Percentiles rank a stretch among this genome's conserved stretches.
phyloP scores from a whole-genome alignment of 2,113 vertebrate genomes.

The Xenopus laevis region DNA sequence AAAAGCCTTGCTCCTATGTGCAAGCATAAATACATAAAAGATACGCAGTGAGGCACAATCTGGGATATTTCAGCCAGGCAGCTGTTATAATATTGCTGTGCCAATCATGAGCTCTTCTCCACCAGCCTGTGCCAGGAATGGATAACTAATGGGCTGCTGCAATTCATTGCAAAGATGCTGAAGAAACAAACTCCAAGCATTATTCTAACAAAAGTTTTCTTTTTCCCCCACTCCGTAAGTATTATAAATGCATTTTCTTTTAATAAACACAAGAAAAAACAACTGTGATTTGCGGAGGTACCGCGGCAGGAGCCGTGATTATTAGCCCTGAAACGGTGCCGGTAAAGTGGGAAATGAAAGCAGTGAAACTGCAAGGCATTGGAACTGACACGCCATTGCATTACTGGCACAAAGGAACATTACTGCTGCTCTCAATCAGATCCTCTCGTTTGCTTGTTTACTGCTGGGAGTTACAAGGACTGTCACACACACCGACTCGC shows the following conservation, averaged over 20 bases:
- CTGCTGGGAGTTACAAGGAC: slow-evolving; percentile 8
- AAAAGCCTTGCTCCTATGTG: too few species aligned
- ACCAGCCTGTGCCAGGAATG: slow-evolving; percentile 7
- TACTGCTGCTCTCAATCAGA: slow-evolving; percentile 14
- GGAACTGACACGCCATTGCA: not conserved
- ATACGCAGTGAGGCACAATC: not conserved
- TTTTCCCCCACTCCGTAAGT: too few species aligned
- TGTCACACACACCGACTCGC: slow-evolving; percentile 6
- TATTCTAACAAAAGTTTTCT: too few species aligned
- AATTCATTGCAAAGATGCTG: too few species aligned
- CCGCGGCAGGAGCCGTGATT: not conserved
- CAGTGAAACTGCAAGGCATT: not conserved
- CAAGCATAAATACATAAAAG: too few species aligned
- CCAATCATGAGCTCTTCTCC: not conserved
- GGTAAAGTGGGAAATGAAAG: not conserved
- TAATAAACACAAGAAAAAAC: not conserved
- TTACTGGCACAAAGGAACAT: slow-evolving; percentile 11
- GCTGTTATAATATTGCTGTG: not conserved
- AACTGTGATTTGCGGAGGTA: not conserved
- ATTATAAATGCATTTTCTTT: not conserved
- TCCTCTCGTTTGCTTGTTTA: slow-evolving; percentile 10
- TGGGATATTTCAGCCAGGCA: not conserved
- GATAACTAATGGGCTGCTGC: slow-evolving; percentile 19
- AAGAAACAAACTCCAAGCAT: too few species aligned
- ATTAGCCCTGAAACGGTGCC: not conserved